Evolutionary conservation across 1,140 invertebrate species (phyloP).

Genomic region (Panagrolaimus sp.): DNA sequence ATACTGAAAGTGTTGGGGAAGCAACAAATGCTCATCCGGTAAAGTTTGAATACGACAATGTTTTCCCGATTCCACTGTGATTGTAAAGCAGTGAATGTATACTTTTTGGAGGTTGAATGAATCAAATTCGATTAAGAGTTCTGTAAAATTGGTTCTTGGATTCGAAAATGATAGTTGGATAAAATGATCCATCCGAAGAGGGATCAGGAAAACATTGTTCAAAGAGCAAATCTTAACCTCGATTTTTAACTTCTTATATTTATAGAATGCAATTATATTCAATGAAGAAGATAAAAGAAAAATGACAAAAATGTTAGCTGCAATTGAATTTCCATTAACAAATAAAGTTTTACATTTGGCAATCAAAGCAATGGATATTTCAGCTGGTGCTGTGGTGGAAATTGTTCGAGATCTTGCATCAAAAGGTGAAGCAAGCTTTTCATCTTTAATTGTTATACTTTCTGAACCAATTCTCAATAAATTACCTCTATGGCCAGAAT

Average conservation of each 20-base stretch:
- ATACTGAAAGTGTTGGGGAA: background rate
- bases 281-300: background rate
- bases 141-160: too few relatives aligned
- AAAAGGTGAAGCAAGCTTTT: conserved; percentile 2
- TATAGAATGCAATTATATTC: background rate
- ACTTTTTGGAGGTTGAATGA: background rate
- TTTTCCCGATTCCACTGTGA: background rate
- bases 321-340: background rate
- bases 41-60: background rate
- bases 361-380: conserved; percentile 1
- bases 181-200: too few relatives aligned
- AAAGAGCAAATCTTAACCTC: too few relatives aligned
- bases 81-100: background rate
- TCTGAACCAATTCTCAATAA: background rate
- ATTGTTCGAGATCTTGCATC: background rate
- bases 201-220: too few relatives aligned
- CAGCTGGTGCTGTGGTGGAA: background rate
- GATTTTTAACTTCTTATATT: background rate
- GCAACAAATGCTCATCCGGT: background rate
- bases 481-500: background rate
- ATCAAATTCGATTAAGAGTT: too few relatives aligned
- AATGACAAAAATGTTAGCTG: background rate
- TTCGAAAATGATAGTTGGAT: too few relatives aligned
- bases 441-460: background rate
- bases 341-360: background rate